phyloP scores from a whole-genome alignment of 64 coral and sea anemone genomes.

The Stichodactyla helianthus region DNA sequence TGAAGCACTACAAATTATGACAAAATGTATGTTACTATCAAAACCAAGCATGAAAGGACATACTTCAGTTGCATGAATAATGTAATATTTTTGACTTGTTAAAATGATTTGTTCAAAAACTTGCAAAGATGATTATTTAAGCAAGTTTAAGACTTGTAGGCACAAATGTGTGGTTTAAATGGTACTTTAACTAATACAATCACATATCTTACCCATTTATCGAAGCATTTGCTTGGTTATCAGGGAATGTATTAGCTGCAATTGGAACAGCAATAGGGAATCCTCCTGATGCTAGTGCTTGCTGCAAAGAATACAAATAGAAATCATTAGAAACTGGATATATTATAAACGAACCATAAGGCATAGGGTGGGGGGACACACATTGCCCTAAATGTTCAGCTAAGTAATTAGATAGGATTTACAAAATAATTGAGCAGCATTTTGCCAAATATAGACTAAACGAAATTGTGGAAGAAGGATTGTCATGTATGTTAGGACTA shows the following conservation, averaged over 20 bases:
- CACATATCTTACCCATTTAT: conserved; percentile 73
- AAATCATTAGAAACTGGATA: neutral
- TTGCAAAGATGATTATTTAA: neutral
- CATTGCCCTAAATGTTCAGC: no score
- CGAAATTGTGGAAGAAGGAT: no score
- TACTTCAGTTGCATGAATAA: neutral
- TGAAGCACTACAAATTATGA: conserved; percentile 38
- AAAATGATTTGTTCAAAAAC: no score
- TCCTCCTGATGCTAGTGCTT: conserved; percentile 77
- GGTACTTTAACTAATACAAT: neutral
- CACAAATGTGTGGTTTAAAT: no score
- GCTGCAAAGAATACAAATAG: conserved; percentile 32
- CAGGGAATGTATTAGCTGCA: conserved; percentile 72
- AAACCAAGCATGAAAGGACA: neutral
- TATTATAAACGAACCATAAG: neutral
- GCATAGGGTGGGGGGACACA: no score
- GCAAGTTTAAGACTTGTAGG: neutral
- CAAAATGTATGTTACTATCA: neutral
- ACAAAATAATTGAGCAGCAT: no score
- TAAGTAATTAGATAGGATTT: no score
- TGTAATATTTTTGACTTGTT: no score
- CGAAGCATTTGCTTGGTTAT: conserved; percentile 41
- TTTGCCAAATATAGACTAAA: no score
- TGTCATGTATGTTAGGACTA: no score
- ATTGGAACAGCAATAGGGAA: conserved; percentile 90